Evolutionary conservation across 2,888 invertebrate species (phyloP), one percentile per base, ranked within the genome.

Genomic region (Pecten maximus): DNA sequence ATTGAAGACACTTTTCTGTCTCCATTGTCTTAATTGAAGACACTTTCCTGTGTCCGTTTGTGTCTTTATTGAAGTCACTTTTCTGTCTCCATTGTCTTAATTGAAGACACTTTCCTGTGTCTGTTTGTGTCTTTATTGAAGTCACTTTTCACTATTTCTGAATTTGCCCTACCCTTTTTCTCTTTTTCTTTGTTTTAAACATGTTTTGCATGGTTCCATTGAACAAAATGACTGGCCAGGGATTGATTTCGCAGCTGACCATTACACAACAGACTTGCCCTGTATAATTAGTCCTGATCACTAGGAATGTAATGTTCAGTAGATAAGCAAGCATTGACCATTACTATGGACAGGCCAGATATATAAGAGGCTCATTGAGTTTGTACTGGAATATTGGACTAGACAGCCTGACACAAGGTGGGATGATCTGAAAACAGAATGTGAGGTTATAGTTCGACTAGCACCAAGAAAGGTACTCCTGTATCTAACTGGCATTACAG

Each of bases 291-390:
- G 74, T 19, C 2, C 74, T 74, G 74, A 74, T 74, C 35, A 74
- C 74, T 35, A 74, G 28, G 35, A 15, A 1, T 23, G n/a, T 35
- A 35, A 74, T 74, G 74, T 35, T 35, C 35, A 74, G 74, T 28
- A 74, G 74, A 74, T 74, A 74, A 74, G 74, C 35, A 35, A 35
- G 74, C 28, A 28, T 35, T 74, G 74, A 12, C 74, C 74, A 74
- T 74, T 74, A 74, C 35, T 74, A 4, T 28, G 74, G 74, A 74
- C 74, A 35, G 74, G 74, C 35, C 74, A 74, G 74, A 74, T 74
- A 6, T n/a, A 23, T 23, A 54, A 8, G 54, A 19, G 19, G n/a
- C 54, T 54, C 54, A 54, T 54, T 54, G 1, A 74, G 15, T 74
- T 35, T 74, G 74, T 28, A 35, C 35, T 3, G 54, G 35, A 16